phyloP scores from a whole-genome alignment of 2,888 invertebrate species.

The Netelia virgata region DNA sequence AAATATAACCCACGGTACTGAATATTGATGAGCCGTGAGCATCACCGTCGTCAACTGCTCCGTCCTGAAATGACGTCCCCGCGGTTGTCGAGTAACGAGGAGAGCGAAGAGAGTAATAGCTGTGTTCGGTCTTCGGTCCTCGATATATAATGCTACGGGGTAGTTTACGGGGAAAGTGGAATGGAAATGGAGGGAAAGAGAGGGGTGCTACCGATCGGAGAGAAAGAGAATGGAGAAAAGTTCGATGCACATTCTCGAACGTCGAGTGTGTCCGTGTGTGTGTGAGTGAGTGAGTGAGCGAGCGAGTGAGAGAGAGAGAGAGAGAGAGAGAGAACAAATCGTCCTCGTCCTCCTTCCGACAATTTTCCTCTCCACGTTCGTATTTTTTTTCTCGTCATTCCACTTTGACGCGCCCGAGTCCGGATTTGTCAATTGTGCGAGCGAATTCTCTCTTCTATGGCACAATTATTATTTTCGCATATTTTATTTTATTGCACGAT shows the following conservation, averaged over 20 bases:
- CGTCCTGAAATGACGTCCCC: slow-evolving; percentile 51
- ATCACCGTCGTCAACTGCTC: slow-evolving; percentile 19
- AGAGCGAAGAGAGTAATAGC: slow-evolving; percentile 1
- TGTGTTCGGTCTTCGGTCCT: slow-evolving; percentile 25
- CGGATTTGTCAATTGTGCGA: background rate
- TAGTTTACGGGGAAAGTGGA: slow-evolving; percentile 61
- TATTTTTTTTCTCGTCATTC: background rate
- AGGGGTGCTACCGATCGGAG: slow-evolving; percentile 8
- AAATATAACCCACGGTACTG: slow-evolving; percentile 59
- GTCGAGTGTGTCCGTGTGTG: no score
- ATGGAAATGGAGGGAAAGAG: slow-evolving; percentile 36
- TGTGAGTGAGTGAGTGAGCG: no score
- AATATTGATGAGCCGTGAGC: slow-evolving; percentile 64
- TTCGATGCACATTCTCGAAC: background rate
- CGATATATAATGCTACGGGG: slow-evolving; percentile 52
- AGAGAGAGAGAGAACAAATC: slow-evolving; percentile 25
- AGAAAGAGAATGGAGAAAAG: slow-evolving; percentile 24
- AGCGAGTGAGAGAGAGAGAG: no score
- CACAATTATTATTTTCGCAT: slow-evolving; percentile 4
- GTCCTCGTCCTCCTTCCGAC: slow-evolving; percentile 5
- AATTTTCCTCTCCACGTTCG: slow-evolving; percentile 13
- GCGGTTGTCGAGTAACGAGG: slow-evolving; percentile 40
- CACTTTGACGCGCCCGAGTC: slow-evolving; percentile 2
- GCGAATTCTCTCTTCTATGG: slow-evolving; percentile 36
- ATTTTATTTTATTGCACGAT: background rate